Base-by-base conservation (phyloP, 2,113 vertebrate species). In the Eidolon helvum region DNA sequence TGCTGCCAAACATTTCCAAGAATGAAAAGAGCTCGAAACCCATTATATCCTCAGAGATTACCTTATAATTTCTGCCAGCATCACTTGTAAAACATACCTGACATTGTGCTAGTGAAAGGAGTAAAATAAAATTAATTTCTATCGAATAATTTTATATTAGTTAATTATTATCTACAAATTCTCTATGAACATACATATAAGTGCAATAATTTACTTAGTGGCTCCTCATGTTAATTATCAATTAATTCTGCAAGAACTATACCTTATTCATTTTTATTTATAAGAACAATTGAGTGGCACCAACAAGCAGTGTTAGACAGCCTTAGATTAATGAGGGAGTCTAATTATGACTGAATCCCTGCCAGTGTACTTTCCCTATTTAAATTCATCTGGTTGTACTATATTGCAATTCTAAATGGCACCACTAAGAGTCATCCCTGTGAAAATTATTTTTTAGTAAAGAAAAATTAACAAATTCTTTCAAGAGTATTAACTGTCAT, bases 121-220 rank as follows among this genome's bases (percentile, higher is more conserved):
- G 28, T 24, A 77, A 89, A 10, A 88, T 1, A 94, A 89, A 93
- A 95, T 96, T 68, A 85, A 78, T 82, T 95, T 85, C 53, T 68
- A 71, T 24, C 6, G 2, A 82, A 12, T 61, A 86, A 83, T 59
- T 79, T 90, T 74, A 61, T 61, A 30, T 84, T 75, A 77, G 33
- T 57, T 75, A 59, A 90, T 48, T 92, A 71, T 89, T 65, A 38
- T 53, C 59, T 75, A 38, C 55, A 94, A 84, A 88, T 55, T 48
- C 26, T 74, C 35, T 35, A 38, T 33, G 26, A 66, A 14, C 21
- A 79, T 33, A 40, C 10, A 9, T 50, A 43, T 43, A 38, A 38
- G 53, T 71, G 43, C 5, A 72, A 14, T 30, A 61, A 94, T 80
- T 92, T 40, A 79, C 21, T 75, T 91, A 75, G 43, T 35, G 14